Conservation (phyloP, 2,888 invertebrate species). For the Boloria selene region DNA sequence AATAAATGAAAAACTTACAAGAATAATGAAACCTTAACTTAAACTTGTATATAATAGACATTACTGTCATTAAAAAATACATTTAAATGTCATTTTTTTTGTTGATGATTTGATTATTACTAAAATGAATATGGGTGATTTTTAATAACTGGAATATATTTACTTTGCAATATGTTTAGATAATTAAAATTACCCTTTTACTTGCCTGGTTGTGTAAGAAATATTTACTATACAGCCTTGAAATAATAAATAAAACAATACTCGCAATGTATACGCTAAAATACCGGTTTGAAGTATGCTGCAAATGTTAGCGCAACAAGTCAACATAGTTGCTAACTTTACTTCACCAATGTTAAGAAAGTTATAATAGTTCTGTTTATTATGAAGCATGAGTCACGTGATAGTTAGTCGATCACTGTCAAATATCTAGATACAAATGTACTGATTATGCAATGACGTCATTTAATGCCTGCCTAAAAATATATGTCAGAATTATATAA, state of each 20-base stretch:
- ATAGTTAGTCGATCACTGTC: constrained; percentile 12
- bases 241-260: constrained; percentile 2
- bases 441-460: constrained; percentile 2
- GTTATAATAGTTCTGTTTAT: too few relatives aligned
- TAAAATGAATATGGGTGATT: constrained; percentile 6
- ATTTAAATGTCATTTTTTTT: background rate
- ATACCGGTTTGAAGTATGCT: too few relatives aligned
- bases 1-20: constrained; percentile 13
- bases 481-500: background rate
- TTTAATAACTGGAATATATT: constrained; percentile 6
- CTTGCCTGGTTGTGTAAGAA: background rate
- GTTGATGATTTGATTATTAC: background rate
- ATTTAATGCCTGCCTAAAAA: constrained; percentile 3
- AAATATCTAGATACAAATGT: constrained; percentile 3
- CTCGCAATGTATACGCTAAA: background rate
- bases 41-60: background rate
- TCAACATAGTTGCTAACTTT: too few relatives aligned
- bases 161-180: background rate
- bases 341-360: too few relatives aligned
- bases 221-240: background rate
- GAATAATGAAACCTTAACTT: constrained; percentile 8
- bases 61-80: background rate
- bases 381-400: background rate
- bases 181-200: background rate
- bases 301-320: too few relatives aligned